phyloP scores from a whole-genome alignment of 2,888 invertebrate species.

The Agriopis marginaria region DNA sequence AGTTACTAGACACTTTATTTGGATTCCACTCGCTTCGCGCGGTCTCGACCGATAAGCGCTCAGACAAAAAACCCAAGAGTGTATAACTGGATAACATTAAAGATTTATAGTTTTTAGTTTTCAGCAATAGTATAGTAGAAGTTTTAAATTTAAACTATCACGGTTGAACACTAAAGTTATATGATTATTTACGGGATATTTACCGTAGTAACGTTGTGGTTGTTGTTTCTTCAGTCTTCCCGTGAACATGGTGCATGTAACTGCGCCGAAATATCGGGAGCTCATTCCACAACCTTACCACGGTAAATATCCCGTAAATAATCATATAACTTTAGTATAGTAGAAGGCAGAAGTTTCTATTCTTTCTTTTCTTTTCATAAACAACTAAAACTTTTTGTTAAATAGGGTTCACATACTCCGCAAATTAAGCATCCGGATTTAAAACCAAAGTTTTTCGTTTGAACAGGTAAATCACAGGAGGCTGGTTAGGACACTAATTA shows the following conservation, averaged over 20 bases:
- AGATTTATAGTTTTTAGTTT: not conserved
- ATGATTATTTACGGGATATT: too few species aligned
- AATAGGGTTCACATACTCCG: conserved; percentile 2
- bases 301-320: too few species aligned
- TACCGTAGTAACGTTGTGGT: too few species aligned
- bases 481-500: conserved; percentile 78
- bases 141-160: too few species aligned
- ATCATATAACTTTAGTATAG: too few species aligned
- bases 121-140: too few species aligned
- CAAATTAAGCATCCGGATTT: conserved; percentile 24
- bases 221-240: too few species aligned
- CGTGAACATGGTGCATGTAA: too few species aligned
- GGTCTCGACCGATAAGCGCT: not conserved
- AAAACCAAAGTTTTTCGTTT: conserved; percentile 32
- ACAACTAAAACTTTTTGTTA: not conserved
- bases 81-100: not conserved
- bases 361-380: not conserved
- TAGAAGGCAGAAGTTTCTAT: not conserved
- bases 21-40: not conserved
- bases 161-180: too few species aligned
- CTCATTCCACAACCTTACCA: too few species aligned
- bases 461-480: conserved; percentile 68
- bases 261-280: too few species aligned
- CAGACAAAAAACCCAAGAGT: not conserved
- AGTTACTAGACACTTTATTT: too few species aligned